Percentiles rank a stretch among this genome's conserved stretches.
phyloP scores from a whole-genome alignment of 2,888 invertebrate species.

The Achlya flavicornis region DNA sequence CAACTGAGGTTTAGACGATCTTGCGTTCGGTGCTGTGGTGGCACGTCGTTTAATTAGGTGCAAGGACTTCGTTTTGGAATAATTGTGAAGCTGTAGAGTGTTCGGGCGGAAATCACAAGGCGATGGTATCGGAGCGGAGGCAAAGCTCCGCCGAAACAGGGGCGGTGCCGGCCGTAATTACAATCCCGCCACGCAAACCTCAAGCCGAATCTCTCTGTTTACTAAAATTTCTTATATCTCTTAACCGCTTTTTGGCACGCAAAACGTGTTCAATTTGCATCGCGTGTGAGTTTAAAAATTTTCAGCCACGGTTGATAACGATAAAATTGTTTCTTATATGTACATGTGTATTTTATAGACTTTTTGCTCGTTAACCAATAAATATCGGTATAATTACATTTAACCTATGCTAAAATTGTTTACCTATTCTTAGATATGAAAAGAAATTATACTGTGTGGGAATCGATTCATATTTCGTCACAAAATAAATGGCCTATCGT shows the following conservation, averaged over 20 bases:
- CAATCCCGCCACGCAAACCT: constrained; percentile 62
- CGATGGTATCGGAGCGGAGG: constrained; percentile 63
- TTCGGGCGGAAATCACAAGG: constrained; percentile 53
- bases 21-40: constrained; percentile 42
- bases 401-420: constrained; percentile 12
- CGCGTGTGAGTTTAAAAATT: constrained; percentile 71
- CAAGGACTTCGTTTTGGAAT: constrained; percentile 59
- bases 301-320: constrained; percentile 63
- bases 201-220: constrained; percentile 67
- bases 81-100: constrained; percentile 39
- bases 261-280: constrained; percentile 61
- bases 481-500: constrained; percentile 18
- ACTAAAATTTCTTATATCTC: constrained; percentile 68
- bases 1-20: constrained; percentile 44
- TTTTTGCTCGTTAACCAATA: constrained; percentile 49
- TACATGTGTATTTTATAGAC: constrained; percentile 43
- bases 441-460: constrained; percentile 33
- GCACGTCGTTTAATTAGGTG: constrained; percentile 68
- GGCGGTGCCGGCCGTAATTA: constrained; percentile 70
- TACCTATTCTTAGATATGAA: constrained; percentile 21
- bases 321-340: constrained; percentile 50
- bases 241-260: constrained; percentile 77
- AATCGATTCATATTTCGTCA: constrained; percentile 25
- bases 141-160: constrained; percentile 67
- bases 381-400: constrained; percentile 32